phyloP scores from a whole-genome alignment of 2,888 invertebrate species.

The Dynastes hyllus region DNA sequence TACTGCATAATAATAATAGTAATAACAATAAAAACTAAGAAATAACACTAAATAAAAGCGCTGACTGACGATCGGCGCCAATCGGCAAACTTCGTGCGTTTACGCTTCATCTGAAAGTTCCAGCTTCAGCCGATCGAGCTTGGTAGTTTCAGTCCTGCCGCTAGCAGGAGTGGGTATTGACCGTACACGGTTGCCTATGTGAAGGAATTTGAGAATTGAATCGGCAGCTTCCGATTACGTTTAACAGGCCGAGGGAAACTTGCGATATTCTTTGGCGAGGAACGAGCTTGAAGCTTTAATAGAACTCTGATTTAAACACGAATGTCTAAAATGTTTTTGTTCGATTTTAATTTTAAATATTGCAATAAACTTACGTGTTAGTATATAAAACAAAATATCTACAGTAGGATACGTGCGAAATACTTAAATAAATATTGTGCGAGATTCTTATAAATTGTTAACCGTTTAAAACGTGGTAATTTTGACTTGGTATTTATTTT shows the following conservation, averaged over 20 bases:
- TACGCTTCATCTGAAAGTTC: slow-evolving; percentile 58
- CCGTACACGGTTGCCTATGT: slow-evolving; percentile 4
- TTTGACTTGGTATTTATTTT: slow-evolving; percentile 2
- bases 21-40: slow-evolving; percentile 57
- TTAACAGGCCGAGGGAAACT: not conserved
- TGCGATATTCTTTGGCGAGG: not conserved
- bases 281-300: not conserved
- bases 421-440: not conserved
- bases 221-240: slow-evolving; percentile 24
- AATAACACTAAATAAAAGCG: slow-evolving; percentile 55
- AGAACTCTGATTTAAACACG: not conserved
- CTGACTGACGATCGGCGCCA: slow-evolving; percentile 52
- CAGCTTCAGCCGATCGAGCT: slow-evolving; percentile 54
- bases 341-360: not conserved
- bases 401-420: not conserved
- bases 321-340: not conserved
- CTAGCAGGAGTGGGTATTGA: slow-evolving; percentile 42
- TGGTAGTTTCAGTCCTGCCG: slow-evolving; percentile 50
- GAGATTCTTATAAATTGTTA: not conserved
- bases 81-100: slow-evolving; percentile 54
- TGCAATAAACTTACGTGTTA: slow-evolving; percentile 7
- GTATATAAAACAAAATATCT: not conserved
- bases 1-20: slow-evolving; percentile 24
- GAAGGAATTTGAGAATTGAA: slow-evolving; percentile 22
- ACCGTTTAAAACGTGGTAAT: not conserved